phyloP scores from a whole-genome alignment of 2,888 invertebrate species.

The Clitarchus hookeri region DNA sequence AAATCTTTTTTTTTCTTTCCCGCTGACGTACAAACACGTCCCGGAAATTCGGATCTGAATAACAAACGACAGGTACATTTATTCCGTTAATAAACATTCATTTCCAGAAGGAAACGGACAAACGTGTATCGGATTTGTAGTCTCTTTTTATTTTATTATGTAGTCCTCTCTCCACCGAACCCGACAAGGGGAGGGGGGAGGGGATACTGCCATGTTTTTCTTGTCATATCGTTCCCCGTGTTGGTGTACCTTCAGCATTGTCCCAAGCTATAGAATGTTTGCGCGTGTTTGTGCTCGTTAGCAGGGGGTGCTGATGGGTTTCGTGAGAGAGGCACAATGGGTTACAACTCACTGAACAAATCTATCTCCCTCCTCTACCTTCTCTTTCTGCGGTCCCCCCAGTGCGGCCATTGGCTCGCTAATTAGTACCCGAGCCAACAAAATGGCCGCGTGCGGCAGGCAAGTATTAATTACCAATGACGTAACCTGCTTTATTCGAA shows the following conservation, averaged over 20 bases:
- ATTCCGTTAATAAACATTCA: slow-evolving; percentile 1
- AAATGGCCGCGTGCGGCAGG: neutral
- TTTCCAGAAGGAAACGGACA: neutral
- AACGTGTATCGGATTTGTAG: neutral
- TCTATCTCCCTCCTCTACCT: neutral
- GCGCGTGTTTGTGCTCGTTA: neutral
- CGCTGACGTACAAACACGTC: neutral
- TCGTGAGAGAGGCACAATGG: neutral
- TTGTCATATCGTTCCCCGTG: neutral
- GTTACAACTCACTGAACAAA: slow-evolving; percentile 10
- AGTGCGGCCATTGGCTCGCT: neutral
- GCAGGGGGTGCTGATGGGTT: neutral
- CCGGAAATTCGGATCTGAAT: neutral
- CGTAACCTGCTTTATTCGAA: neutral
- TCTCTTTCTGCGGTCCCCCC: neutral
- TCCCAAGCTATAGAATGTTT: neutral
- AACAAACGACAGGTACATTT: neutral
- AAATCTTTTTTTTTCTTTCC: no score
- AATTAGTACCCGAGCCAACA: slow-evolving; percentile 14
- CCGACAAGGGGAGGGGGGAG: no score
- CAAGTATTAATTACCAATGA: slow-evolving; percentile 14
- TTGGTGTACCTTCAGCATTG: neutral
- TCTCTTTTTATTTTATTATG: neutral
- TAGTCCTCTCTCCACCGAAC: neutral
- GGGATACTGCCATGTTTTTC: neutral